Evolutionary conservation across 2,888 invertebrate species (phyloP).

Genomic region (Anoncus sp.): DNA sequence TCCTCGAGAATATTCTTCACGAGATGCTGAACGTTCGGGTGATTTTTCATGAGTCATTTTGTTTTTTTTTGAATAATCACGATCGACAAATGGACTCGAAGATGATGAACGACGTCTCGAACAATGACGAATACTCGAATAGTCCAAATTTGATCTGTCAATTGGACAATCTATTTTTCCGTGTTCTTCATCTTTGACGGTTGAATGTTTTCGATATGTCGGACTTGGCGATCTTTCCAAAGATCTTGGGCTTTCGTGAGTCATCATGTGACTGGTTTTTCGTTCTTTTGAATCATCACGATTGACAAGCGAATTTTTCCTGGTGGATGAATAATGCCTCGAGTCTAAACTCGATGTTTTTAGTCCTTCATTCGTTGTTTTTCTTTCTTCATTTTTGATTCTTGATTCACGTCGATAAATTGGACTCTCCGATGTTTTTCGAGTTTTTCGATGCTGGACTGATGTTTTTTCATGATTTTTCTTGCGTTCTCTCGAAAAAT

Average conservation of each 20-base stretch:
- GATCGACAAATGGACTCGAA: slow-evolving; percentile 9
- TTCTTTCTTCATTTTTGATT: background rate
- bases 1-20: slow-evolving; percentile 12
- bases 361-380: background rate
- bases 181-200: background rate
- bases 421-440: slow-evolving; percentile 28
- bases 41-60: slow-evolving; percentile 29
- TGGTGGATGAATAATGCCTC: slow-evolving; percentile 33
- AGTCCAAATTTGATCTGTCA: background rate
- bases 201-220: slow-evolving; percentile 7
- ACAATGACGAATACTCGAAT: slow-evolving; percentile 38
- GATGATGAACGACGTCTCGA: slow-evolving; percentile 45
- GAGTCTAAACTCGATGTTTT: slow-evolving; percentile 7
- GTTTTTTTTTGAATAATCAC: slow-evolving; percentile 5
- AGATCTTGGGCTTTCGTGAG: slow-evolving; percentile 11
- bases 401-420: slow-evolving; percentile 6
- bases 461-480: slow-evolving; percentile 18
- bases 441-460: background rate
- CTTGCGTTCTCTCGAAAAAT: background rate
- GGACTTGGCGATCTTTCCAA: slow-evolving; percentile 35
- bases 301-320: slow-evolving; percentile 1
- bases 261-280: slow-evolving; percentile 3
- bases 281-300: slow-evolving; percentile 2
- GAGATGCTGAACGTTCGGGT: slow-evolving; percentile 4
- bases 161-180: background rate